Conservation (phyloP, 1,140 invertebrate species). For the Coenobita brevimanus region DNA sequence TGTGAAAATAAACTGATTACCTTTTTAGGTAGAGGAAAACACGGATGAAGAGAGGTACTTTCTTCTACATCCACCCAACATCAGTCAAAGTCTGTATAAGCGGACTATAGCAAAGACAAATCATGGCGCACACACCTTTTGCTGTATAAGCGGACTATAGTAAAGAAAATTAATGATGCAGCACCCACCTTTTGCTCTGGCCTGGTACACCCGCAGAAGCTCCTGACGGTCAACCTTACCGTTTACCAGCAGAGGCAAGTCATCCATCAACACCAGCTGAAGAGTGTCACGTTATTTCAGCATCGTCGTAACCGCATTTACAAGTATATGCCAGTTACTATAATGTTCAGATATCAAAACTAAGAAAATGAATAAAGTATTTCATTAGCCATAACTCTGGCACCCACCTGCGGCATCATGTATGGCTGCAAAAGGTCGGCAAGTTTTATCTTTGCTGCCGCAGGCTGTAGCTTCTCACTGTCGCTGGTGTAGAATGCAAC, state of each 20-base stretch:
- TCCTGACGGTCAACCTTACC: slow-evolving; percentile 49
- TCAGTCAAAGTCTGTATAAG: too few relatives aligned
- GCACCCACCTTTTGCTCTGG: slow-evolving; percentile 11
- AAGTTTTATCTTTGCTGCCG: not conserved
- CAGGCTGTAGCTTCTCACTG: slow-evolving; percentile 1
- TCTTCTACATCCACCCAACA: too few relatives aligned
- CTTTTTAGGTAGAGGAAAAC: too few relatives aligned
- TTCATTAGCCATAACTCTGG: not conserved
- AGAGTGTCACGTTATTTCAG: too few relatives aligned
- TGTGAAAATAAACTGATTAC: too few relatives aligned
- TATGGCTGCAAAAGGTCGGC: slow-evolving; percentile 34
- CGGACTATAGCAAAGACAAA: too few relatives aligned
- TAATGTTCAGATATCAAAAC: not conserved
- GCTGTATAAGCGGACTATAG: too few relatives aligned
- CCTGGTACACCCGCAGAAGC: slow-evolving; percentile 36
- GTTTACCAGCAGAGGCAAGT: slow-evolving; percentile 45
- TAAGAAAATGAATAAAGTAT: not conserved
- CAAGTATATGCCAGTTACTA: too few relatives aligned
- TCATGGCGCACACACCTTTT: too few relatives aligned
- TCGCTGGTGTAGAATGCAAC: slow-evolving; percentile 57
- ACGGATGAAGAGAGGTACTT: too few relatives aligned
- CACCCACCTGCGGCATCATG: slow-evolving; percentile 45
- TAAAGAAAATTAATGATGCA: too few relatives aligned
- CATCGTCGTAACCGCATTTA: too few relatives aligned
- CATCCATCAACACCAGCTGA: slow-evolving; percentile 34